Evolutionary conservation across 2,797 vertebrate genomes (phyloP).

Genomic region (Fistularia tabacaria): DNA sequence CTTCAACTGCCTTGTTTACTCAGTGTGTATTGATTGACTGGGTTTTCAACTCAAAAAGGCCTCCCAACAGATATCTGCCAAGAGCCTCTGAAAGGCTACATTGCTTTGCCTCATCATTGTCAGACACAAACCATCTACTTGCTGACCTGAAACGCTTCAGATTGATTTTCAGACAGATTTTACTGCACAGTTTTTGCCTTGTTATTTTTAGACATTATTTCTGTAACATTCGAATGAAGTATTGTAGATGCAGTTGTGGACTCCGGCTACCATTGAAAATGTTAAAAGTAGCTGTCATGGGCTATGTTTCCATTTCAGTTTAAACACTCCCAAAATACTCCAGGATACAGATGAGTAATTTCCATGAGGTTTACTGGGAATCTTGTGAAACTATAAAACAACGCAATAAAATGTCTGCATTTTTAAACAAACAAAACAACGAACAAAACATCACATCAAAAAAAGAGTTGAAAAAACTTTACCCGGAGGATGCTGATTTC

Average conservation of each 20-base stretch:
- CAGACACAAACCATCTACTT: slow-evolving; percentile 6
- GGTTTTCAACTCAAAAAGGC: slow-evolving; percentile 15
- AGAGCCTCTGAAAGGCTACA: slow-evolving; percentile 4
- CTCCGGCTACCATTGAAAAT: not conserved
- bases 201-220: slow-evolving; percentile 15
- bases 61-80: slow-evolving; percentile 17
- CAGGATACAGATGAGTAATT: no score
- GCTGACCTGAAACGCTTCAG: slow-evolving; percentile 12
- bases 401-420: no score
- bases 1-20: slow-evolving; percentile 10
- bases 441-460: no score
- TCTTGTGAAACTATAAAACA: no score
- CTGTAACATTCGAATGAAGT: slow-evolving; percentile 1
- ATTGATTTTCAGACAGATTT: slow-evolving; percentile 28
- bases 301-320: no score
- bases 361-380: no score
- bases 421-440: no score
- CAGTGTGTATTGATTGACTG: slow-evolving; percentile 28
- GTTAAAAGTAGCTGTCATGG: no score
- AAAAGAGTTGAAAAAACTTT: no score
- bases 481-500: no score
- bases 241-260: not conserved
- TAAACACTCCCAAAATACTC: no score
- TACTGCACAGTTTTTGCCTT: slow-evolving; percentile 4
- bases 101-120: slow-evolving; percentile 7